Percentiles rank a stretch among this genome's conserved stretches.
These are phyloP conservation scores for Hepsetus odoe DNA, from an alignment of 2,113 vertebrate genomes.

Conservation along the genomic window DNA sequence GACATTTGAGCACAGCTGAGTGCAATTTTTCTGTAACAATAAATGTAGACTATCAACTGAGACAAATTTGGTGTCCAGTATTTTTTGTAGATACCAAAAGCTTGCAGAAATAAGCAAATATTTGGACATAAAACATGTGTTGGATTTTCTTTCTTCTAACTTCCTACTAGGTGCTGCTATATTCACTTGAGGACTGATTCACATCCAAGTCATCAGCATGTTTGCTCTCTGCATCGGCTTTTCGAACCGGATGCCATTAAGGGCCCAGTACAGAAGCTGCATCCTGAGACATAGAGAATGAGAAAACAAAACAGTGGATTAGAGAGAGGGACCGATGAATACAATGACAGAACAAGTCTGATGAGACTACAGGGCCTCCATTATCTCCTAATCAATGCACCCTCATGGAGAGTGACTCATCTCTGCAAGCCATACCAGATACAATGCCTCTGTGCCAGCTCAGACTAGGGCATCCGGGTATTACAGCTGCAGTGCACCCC, in stretches of 20 bases:
- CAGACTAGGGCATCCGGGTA: not conserved
- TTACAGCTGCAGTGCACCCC: constrained; percentile 19
- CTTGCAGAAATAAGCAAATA: too few relatives aligned
- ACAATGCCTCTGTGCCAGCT: not conserved
- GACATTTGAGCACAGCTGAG: too few relatives aligned
- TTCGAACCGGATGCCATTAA: constrained; percentile 20
- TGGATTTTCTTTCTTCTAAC: too few relatives aligned
- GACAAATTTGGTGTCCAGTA: too few relatives aligned
- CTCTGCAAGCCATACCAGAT: not conserved
- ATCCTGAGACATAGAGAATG: not conserved
- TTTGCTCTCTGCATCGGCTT: constrained; percentile 3
- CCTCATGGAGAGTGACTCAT: constrained; percentile 39
- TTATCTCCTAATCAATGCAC: constrained; percentile 44
- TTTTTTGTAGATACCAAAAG: too few relatives aligned
- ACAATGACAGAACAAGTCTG: not conserved
- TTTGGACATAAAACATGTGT: too few relatives aligned
- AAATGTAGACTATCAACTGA: too few relatives aligned
- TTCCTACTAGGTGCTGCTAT: too few relatives aligned
- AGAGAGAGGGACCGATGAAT: constrained; percentile 34
- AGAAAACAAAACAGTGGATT: constrained; percentile 1
- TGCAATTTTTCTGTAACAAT: too few relatives aligned
- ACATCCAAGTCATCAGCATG: not conserved
- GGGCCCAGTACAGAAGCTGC: not conserved
- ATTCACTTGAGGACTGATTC: too few relatives aligned
- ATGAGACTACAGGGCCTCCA: constrained; percentile 31